Conservation (phyloP, 2,797 vertebrate species). For the Chiroxiphia lanceolata region DNA sequence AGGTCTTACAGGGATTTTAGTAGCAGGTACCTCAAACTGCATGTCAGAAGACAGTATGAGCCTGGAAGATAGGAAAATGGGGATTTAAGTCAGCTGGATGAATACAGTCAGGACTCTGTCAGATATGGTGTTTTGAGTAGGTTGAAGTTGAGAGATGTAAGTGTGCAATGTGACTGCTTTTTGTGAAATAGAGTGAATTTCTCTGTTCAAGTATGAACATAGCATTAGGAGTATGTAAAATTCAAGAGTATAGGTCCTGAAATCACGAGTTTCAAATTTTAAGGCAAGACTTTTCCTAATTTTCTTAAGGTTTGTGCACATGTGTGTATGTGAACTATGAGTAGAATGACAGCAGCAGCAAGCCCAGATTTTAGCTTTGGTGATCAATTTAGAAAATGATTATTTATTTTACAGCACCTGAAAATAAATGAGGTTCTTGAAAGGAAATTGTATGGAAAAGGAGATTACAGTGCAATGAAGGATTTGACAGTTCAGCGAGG, state of each 20-base stretch:
- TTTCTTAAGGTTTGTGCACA: neutral
- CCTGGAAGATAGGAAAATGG: neutral
- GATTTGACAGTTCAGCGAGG: slow-evolving; percentile 32
- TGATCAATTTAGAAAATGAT: neutral
- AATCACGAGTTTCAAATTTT: neutral
- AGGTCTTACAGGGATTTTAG: neutral
- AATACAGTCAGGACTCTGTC: neutral
- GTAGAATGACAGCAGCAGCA: neutral
- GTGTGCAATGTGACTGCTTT: neutral
- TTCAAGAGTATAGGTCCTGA: neutral
- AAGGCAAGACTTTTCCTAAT: neutral
- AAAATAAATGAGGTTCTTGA: neutral
- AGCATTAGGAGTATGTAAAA: neutral
- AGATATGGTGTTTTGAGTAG: neutral
- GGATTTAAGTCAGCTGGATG: neutral
- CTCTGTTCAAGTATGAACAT: neutral
- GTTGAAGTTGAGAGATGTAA: neutral
- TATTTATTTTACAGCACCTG: slow-evolving; percentile 20
- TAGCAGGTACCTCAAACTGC: neutral
- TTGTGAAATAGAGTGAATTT: neutral
- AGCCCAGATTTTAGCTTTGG: neutral
- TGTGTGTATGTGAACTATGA: neutral
- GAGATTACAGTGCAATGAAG: neutral
- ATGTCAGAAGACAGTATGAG: neutral
- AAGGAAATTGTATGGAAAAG: slow-evolving; percentile 30